Conservation (phyloP, 2,888 invertebrate genomes). For the Beris morrisii region DNA sequence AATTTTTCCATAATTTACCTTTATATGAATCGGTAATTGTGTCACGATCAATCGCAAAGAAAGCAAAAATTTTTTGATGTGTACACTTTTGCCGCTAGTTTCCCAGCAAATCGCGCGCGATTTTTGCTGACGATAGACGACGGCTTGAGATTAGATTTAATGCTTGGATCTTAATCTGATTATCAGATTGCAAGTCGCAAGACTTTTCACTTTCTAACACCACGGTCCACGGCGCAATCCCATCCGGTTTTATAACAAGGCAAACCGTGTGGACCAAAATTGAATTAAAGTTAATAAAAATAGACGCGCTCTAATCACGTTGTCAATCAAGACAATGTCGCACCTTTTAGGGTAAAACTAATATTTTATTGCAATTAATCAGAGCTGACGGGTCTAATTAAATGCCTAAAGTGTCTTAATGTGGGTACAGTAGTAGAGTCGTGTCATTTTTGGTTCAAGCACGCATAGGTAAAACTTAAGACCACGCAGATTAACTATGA, state of each 20-base stretch:
- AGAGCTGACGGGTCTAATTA: constrained; percentile 27
- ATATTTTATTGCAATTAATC: constrained; percentile 23
- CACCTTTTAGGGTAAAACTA: constrained; percentile 15
- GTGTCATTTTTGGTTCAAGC: too few species aligned
- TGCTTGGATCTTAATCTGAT: constrained; percentile 14
- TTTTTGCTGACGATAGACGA: constrained; percentile 11
- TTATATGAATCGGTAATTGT: constrained; percentile 20
- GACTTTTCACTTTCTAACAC: constrained; percentile 26
- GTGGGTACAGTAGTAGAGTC: constrained; percentile 10
- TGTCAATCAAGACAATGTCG: constrained; percentile 21
- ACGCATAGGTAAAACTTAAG: too few species aligned
- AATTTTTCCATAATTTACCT: constrained; percentile 20
- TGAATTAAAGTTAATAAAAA: constrained; percentile 2
- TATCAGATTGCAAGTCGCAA: constrained; percentile 20
- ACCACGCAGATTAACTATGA: too few species aligned
- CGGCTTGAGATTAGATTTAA: constrained; percentile 22
- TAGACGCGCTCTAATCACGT: constrained; percentile 10
- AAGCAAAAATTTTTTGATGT: constrained; percentile 7
- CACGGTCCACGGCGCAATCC: constrained; percentile 9
- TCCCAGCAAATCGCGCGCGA: background rate
- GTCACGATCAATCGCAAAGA: constrained; percentile 20
- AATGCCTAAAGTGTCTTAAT: constrained; percentile 27
- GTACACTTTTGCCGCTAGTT: constrained; percentile 1
- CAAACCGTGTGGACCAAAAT: background rate
- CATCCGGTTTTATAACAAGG: constrained; percentile 13